Base-by-base conservation (phyloP, 2,888 invertebrate species). In the Caenorhabditis angaria region DNA sequence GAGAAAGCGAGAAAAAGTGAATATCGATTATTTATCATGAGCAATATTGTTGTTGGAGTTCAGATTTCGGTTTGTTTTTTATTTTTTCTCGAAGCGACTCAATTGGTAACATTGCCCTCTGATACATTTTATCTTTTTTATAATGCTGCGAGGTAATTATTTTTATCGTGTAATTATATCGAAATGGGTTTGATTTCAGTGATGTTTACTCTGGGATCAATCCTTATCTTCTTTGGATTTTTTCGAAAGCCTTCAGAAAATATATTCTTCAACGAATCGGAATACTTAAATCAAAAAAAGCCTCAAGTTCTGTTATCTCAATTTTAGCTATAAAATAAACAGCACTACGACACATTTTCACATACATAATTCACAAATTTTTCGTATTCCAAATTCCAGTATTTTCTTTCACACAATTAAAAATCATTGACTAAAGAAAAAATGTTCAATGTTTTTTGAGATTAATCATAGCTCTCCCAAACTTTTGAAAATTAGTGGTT, bases 81-180 rank as follows among this genome's bases (percentile, higher is more conserved):
- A 12, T 71, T 66, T 55, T 47, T 66, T 14, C 53, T 63, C 53
- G 60, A 63, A 60, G 66, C 56, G 1, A 60, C 63, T n/a, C 41
- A 63, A 28, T 27, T 66, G 18, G 29, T 63, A 51, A 41, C 47
- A 28, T 57, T 70, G 54, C 61, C 70, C 18, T 28, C 50, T 3
- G 70, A 70, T 53, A 61, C 65, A 35, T 71, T 66, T 20, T 66
- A 71, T 51, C 32, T 71, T 51, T 51, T 71, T 6, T 71, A 71
- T 27, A 71, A 71, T 53, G 59, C 56, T 1, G 51, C 41, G 0
- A 70, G 65, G 70, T 60, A n/a, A n/a, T n/a, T n/a, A n/a, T n/a
- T n/a, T n/a, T n/a, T n/a, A n/a, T 6, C 25, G 54, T 24, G 10
- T 50, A 18, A 61, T 29, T 22, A 62, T 20, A 24, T 35, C 6